A percentile compares a stretch with the other conserved stretches of the same genome.
Evolutionary conservation across 2,888 invertebrate genomes (phyloP).

Genomic region (Torymus auratus): DNA sequence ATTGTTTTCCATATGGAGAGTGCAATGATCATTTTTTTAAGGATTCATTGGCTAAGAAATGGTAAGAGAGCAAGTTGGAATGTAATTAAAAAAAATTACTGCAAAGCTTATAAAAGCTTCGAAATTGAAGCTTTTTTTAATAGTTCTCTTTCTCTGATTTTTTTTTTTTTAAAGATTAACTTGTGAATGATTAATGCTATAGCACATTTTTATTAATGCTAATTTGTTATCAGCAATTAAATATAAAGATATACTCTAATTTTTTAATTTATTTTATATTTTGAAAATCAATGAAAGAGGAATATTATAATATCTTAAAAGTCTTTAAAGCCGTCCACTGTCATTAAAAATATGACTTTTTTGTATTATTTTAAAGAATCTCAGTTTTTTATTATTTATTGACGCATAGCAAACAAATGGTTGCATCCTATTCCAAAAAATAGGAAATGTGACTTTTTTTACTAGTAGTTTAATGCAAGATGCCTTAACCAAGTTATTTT

Average conservation of each 20-base stretch:
- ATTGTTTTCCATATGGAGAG: constrained; percentile 13
- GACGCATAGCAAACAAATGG: not conserved
- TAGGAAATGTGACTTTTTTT: not conserved
- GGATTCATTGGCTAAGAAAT: not conserved
- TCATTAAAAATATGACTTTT: constrained; percentile 17
- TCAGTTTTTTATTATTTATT: constrained; percentile 21
- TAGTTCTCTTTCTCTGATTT: no score
- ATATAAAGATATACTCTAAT: not conserved
- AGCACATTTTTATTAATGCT: no score
- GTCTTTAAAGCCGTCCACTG: constrained; percentile 17
- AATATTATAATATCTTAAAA: not conserved
- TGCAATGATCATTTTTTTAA: constrained; percentile 20
- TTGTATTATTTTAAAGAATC: constrained; percentile 11
- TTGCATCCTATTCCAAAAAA: no score
- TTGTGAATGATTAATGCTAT: no score
- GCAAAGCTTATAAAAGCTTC: no score
- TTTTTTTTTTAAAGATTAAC: no score
- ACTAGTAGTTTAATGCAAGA: not conserved
- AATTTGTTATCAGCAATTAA: no score
- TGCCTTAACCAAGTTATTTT: not conserved
- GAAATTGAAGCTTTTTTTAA: no score
- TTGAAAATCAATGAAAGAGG: constrained; percentile 11
- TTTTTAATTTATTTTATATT: not conserved
- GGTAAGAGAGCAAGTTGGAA: not conserved
- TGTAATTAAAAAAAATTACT: no score